These are phyloP conservation scores for Eupleurogrammus muticus DNA, from an alignment of 2,797 vertebrate species.

Conservation along the genomic window DNA sequence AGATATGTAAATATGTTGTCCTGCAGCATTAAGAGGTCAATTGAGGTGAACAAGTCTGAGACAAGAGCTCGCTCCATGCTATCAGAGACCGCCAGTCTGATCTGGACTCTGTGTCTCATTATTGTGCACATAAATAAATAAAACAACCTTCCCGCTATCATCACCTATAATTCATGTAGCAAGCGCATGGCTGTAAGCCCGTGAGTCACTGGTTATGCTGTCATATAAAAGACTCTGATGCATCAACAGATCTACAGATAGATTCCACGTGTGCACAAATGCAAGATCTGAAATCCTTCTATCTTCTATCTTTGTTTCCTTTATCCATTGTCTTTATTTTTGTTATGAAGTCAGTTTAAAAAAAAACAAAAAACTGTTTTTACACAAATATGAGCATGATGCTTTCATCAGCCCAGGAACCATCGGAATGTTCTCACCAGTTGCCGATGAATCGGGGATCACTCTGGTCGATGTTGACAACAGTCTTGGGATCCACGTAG, in stretches of 20 bases:
- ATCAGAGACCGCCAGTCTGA: not conserved
- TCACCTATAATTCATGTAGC: constrained; percentile 43
- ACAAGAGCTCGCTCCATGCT: not conserved
- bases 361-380: too few species aligned
- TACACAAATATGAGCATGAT: too few species aligned
- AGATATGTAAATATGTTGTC: not conserved
- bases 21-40: not conserved
- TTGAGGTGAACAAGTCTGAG: not conserved
- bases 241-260: constrained; percentile 5
- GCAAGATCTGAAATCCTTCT: not conserved
- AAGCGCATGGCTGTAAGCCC: not conserved
- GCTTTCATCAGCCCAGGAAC: not conserved
- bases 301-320: fast-evolving
- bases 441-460: constrained; percentile 98
- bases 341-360: too few species aligned
- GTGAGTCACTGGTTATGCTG: constrained; percentile 48
- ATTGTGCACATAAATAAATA: constrained; percentile 19
- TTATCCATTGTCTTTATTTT: too few species aligned
- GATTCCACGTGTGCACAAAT: not conserved
- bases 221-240: constrained; percentile 19
- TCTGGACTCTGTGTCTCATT: not conserved
- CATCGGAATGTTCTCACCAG: constrained; percentile 84
- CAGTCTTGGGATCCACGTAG: constrained; percentile 93
- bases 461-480: constrained; percentile 92
- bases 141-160: constrained; percentile 36